Evolutionary conservation across 2,113 vertebrate genomes (phyloP).

Genomic region (Marmota monax): DNA sequence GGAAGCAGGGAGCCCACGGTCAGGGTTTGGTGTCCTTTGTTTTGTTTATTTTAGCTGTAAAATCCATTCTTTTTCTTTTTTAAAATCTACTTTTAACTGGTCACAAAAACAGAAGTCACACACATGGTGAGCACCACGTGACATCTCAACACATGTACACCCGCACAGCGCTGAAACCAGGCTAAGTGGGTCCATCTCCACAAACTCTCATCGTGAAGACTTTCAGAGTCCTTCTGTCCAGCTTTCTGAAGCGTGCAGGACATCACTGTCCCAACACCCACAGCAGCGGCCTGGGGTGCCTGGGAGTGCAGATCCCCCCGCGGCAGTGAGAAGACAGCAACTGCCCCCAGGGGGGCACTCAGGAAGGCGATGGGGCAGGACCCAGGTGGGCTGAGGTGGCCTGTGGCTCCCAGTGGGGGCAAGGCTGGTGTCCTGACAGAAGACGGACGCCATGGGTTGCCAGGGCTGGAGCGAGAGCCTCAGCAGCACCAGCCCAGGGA

Average conservation of each 20-base stretch:
- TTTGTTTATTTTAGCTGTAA: neutral
- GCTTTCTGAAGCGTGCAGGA: neutral
- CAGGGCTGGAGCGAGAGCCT: neutral
- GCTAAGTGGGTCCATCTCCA: no score
- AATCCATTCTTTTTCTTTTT: neutral
- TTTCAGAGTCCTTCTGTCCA: neutral
- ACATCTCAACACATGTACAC: neutral
- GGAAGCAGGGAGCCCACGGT: no score
- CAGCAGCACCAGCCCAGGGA: neutral
- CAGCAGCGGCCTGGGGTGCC: no score
- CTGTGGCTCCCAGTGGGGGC: neutral
- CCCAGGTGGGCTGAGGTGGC: neutral
- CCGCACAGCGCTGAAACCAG: no score
- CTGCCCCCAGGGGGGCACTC: no score
- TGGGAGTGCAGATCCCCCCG: rapidly evolving
- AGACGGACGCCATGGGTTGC: rapidly evolving
- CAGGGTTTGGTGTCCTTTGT: no score
- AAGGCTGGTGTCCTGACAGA: neutral
- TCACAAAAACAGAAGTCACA: neutral
- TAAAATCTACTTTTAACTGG: neutral
- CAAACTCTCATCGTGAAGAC: neutral
- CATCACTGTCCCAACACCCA: neutral
- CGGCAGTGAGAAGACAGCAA: no score
- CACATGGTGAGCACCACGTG: rapidly evolving
- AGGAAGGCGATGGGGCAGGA: neutral